Conservation (phyloP, 1,140 invertebrate genomes). For the Campoletis sonorensis region DNA sequence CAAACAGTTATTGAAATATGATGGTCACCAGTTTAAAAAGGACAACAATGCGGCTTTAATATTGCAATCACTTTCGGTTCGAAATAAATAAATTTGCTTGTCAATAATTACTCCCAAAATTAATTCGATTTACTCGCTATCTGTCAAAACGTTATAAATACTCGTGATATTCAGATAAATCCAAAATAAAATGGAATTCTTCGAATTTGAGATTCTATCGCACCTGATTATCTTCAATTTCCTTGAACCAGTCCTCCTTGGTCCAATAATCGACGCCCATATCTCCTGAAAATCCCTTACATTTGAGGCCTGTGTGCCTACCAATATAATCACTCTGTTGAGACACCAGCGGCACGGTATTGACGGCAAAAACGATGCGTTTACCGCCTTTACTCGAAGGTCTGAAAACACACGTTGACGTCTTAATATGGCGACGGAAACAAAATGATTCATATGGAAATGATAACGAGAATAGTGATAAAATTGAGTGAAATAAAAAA, state of each 20-base stretch:
- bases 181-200: background rate
- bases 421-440: too few species aligned
- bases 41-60: too few species aligned
- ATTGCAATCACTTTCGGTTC: too few species aligned
- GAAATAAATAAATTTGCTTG: too few species aligned
- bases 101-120: too few species aligned
- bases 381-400: slow-evolving; percentile 82
- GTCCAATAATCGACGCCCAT: slow-evolving; percentile 84
- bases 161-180: slow-evolving; percentile 24
- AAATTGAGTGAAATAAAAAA: too few species aligned
- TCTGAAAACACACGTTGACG: slow-evolving; percentile 70
- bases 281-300: slow-evolving; percentile 77
- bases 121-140: too few species aligned
- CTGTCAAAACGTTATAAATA: slow-evolving; percentile 30
- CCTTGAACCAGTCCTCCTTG: slow-evolving; percentile 79
- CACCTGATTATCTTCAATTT: slow-evolving; percentile 82
- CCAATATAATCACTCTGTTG: slow-evolving; percentile 86
- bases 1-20: too few species aligned
- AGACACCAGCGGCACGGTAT: slow-evolving; percentile 86
- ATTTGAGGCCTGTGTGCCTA: slow-evolving; percentile 78
- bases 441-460: too few species aligned
- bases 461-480: too few species aligned
- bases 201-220: background rate
- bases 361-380: slow-evolving; percentile 85
- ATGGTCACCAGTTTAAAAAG: too few species aligned